These are phyloP conservation scores for Harpalus rufipes DNA, from an alignment of 2,888 invertebrate species.

Conservation along the genomic window DNA sequence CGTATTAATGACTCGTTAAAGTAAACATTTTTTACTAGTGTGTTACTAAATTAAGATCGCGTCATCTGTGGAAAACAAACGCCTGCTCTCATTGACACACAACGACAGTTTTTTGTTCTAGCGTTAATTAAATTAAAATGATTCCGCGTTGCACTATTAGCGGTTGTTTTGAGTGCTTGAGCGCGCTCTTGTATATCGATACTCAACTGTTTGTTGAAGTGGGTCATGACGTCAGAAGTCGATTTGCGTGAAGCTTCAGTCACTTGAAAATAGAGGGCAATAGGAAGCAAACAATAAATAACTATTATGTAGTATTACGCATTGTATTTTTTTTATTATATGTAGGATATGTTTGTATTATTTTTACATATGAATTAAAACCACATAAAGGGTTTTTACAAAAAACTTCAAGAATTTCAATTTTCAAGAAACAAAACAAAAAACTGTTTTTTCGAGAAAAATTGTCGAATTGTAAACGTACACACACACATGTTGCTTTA, in stretches of 20 bases:
- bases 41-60: conserved; percentile 22
- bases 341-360: not conserved
- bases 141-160: conserved; percentile 11
- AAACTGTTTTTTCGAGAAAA: no score
- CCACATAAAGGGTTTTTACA: no score
- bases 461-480: no score
- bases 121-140: conserved; percentile 45
- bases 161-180: conserved; percentile 12
- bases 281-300: not conserved
- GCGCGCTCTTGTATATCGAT: conserved; percentile 21
- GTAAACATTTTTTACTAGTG: conserved; percentile 31
- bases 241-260: conserved; percentile 1
- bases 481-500: no score
- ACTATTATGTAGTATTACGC: not conserved
- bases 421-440: no score
- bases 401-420: no score
- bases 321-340: not conserved
- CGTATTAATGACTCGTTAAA: conserved; percentile 1
- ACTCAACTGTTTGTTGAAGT: conserved; percentile 35
- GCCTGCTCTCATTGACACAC: conserved; percentile 20
- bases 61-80: conserved; percentile 30
- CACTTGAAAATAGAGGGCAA: conserved; percentile 7
- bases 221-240: not conserved
- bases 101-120: conserved; percentile 38
- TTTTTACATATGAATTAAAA: no score